These are phyloP conservation scores for Cephalopachus bancanus DNA, from an alignment of 2,797 vertebrate genomes.

Conservation along the genomic window DNA sequence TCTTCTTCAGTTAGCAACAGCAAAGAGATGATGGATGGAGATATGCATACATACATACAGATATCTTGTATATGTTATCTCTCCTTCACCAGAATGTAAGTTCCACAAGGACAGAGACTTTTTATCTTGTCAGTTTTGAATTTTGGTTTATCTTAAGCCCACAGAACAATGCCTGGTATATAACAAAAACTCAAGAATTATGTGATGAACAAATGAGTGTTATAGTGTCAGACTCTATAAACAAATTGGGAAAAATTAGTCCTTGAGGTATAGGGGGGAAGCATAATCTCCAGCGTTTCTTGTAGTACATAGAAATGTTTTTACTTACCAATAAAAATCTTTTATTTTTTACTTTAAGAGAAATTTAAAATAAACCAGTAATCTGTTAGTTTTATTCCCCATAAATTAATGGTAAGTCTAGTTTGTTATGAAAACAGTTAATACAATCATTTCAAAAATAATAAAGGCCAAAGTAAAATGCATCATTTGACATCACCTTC, in stretches of 20 bases:
- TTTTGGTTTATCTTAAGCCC: not conserved
- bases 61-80: not conserved
- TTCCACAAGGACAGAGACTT: not conserved
- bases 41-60: not conserved
- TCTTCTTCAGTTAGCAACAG: not conserved
- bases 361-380: not conserved
- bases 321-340: not conserved
- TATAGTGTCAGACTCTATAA: not conserved
- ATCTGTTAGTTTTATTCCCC: not conserved
- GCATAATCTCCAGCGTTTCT: not conserved
- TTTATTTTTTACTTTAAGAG: constrained; percentile 4
- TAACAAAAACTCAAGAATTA: not conserved
- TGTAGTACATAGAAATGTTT: not conserved
- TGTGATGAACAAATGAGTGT: not conserved
- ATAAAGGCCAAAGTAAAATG: not conserved
- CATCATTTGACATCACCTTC: not conserved
- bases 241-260: not conserved
- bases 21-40: not conserved
- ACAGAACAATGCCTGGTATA: not conserved
- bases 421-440: not conserved
- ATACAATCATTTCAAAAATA: not conserved
- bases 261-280: not conserved
- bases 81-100: not conserved
- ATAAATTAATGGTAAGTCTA: not conserved
- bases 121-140: not conserved